Evolutionary conservation across 2,113 vertebrate species (phyloP), one percentile per base, ranked within the genome.

Genomic region (Perca schrenkii): DNA sequence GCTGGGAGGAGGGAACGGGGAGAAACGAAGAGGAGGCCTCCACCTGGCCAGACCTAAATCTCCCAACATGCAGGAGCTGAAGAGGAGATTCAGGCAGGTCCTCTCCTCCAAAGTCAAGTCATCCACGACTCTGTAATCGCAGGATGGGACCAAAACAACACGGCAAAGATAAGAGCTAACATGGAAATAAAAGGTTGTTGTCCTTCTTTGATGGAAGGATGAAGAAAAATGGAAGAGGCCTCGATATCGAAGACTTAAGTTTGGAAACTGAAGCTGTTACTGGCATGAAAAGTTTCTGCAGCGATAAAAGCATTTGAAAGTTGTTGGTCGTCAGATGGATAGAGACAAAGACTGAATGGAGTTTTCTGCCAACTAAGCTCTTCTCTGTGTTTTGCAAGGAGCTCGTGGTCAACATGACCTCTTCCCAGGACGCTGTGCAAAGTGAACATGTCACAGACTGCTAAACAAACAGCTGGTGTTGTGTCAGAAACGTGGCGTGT

Each of bases 31-130:
- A 31, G 96, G 96, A 10, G 97, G 97, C 1, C 96, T 98, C 17
- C 97, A 98, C 84, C 95, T 98, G 1, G 96, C 96, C n/a, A 88
- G 97, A 16, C 97, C 97, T 75, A 97, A 97, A 56, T 98, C 97
- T 8, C 97, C 97, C 43, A 98, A 98, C 88, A 98, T 98, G 97
- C 97, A 98, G 86, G 97, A 98, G 91, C 80, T 98, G 79, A 98
- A 98, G 93, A 96, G 97, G 88, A 95, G 97, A 4, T 94, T 98
- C 92, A 96, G 97, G 68, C 97, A 98, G 93, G 97, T 97, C 40
- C 94, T 98, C 46, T 97, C 96, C 61, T 97, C 97, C 60, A 97
- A 96, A 90, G 97, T 95, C 61, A 98, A 97, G 86, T 96, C 97
- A 0, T 89, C 95, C 66, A 96, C 96, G 0, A 76, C 95, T 0